These are phyloP conservation scores for Chlorops oryzae DNA, from an alignment of 1,140 invertebrate genomes.

Conservation along the genomic window DNA sequence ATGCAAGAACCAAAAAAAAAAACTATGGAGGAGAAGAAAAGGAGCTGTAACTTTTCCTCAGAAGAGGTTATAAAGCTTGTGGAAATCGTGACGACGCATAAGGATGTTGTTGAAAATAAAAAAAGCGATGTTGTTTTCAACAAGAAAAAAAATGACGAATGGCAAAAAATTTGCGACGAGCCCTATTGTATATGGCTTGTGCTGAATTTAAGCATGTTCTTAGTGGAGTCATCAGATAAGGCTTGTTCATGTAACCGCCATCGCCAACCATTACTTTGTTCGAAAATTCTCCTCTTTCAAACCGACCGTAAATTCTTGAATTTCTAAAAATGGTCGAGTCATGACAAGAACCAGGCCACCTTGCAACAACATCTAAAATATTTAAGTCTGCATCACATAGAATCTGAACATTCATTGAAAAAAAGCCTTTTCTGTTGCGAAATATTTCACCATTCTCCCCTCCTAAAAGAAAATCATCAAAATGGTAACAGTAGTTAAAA, in stretches of 20 bases:
- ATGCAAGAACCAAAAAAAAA: too few species aligned
- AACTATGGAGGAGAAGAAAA: too few species aligned
- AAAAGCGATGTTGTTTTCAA: too few species aligned
- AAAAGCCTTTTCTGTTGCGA: too few species aligned
- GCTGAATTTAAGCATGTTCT: not conserved
- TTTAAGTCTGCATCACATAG: slow-evolving; percentile 29
- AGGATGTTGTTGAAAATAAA: too few species aligned
- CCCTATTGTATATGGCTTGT: not conserved
- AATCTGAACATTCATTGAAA: slow-evolving; percentile 41
- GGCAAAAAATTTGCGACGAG: too few species aligned
- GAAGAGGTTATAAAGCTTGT: too few species aligned
- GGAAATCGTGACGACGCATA: too few species aligned
- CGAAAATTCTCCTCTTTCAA: not conserved
- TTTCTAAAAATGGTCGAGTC: slow-evolving; percentile 31
- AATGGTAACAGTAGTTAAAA: not conserved
- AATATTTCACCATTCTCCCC: slow-evolving; percentile 29
- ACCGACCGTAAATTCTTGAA: not conserved
- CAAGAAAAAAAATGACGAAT: too few species aligned
- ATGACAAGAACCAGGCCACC: slow-evolving; percentile 39
- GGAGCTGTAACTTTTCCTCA: too few species aligned
- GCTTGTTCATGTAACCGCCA: not conserved
- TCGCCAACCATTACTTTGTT: not conserved
- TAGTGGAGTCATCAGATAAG: not conserved
- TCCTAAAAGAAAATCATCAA: not conserved
- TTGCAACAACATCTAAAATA: slow-evolving; percentile 32